These are phyloP conservation scores for Aselliscus stoliczkanus DNA, from an alignment of 2,797 vertebrate species.

Conservation along the genomic window DNA sequence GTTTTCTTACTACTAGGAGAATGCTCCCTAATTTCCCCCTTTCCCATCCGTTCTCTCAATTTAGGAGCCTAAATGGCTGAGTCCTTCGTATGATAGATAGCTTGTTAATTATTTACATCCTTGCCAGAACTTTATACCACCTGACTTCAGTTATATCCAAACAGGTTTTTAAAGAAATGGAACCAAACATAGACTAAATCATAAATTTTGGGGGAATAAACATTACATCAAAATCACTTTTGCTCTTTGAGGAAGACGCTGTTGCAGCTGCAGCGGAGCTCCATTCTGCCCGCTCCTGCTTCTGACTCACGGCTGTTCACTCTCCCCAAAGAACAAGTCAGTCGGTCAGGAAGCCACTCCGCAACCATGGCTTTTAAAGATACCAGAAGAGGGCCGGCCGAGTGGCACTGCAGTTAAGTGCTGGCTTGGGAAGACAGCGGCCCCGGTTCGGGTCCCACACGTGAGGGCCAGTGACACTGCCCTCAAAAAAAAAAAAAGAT, in stretches of 20 bases:
- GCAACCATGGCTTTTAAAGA: slow-evolving; percentile 94
- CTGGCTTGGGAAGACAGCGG: too few relatives aligned
- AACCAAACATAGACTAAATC: background rate
- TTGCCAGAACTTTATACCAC: background rate
- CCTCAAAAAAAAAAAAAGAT: too few relatives aligned
- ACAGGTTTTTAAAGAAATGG: background rate
- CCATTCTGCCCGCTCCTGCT: accelerated
- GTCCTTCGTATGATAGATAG: too few relatives aligned
- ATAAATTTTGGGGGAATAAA: background rate
- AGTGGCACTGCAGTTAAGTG: too few relatives aligned
- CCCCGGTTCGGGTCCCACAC: too few relatives aligned
- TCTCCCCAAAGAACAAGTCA: slow-evolving; percentile 86
- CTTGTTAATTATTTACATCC: too few relatives aligned
- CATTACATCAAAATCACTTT: background rate
- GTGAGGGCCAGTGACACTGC: too few relatives aligned
- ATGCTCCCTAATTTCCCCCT: too few relatives aligned
- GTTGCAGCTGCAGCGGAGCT: accelerated
- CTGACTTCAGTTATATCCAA: background rate
- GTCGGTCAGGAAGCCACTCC: slow-evolving; percentile 86
- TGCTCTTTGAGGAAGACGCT: background rate
- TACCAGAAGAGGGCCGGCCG: too few relatives aligned
- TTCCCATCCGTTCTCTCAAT: too few relatives aligned
- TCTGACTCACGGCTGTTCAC: slow-evolving; percentile 81
- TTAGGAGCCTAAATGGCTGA: too few relatives aligned
- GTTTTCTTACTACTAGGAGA: too few relatives aligned